Evolutionary conservation across 2,797 vertebrate genomes (phyloP).

Genomic region (Lycodopsis pacificus): DNA sequence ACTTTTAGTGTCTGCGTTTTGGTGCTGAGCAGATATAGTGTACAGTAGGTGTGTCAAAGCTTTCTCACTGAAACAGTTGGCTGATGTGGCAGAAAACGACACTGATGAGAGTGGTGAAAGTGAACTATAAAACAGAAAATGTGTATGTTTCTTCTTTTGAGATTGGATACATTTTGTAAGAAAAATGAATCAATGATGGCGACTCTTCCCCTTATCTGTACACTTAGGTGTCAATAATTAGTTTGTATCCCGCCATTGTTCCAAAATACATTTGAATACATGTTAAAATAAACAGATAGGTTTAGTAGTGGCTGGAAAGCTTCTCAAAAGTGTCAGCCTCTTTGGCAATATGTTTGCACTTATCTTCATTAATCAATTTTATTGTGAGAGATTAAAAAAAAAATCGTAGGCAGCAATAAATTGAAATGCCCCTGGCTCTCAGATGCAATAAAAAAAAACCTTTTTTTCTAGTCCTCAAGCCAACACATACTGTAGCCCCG

Average conservation of each 20-base stretch:
- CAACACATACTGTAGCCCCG: neutral
- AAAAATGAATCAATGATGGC: neutral
- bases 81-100: neutral
- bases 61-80: neutral
- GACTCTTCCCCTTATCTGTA: neutral
- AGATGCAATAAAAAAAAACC: neutral
- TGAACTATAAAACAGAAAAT: neutral
- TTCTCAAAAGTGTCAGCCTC: neutral
- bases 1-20: neutral
- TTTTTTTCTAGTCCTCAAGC: constrained; percentile 14
- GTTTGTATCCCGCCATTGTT: neutral
- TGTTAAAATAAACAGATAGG: neutral
- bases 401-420: neutral
- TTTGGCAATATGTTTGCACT: constrained; percentile 13
- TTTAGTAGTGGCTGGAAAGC: neutral
- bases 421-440: neutral
- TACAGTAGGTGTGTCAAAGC: neutral
- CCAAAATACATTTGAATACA: neutral
- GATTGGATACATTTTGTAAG: neutral
- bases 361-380: constrained; percentile 11
- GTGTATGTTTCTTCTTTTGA: neutral
- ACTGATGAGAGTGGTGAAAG: neutral
- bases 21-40: neutral
- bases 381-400: constrained; percentile 11
- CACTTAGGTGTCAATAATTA: neutral